Percentiles rank a stretch among this genome's conserved stretches.
Conservation (phyloP, 92 coral and sea anemone genomes). For the Anthopleura xanthogrammica region DNA sequence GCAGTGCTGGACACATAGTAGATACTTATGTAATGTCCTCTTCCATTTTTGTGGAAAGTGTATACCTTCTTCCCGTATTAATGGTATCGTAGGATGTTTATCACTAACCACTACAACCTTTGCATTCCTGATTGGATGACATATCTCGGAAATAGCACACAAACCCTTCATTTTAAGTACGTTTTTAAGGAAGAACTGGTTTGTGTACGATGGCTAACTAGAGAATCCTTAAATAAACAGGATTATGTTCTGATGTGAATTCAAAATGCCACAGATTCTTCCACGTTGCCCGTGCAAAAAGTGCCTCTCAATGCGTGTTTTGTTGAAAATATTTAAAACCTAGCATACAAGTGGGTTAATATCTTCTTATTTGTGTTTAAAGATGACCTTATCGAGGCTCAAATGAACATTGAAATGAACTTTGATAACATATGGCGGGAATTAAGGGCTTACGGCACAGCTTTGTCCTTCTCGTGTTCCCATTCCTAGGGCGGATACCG, state of each 20-base stretch:
- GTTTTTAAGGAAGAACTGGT: conserved; percentile 5
- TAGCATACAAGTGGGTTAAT: neutral
- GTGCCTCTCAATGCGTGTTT: neutral
- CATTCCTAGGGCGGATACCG: neutral
- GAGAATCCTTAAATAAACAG: conserved; percentile 28
- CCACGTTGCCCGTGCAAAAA: conserved; percentile 10
- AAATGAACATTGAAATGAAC: neutral
- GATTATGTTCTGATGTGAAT: conserved; percentile 2
- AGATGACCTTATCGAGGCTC: neutral
- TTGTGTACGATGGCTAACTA: conserved; percentile 9
- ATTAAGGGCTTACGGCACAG: conserved; percentile 3
- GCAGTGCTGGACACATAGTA: no score
- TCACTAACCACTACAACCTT: neutral
- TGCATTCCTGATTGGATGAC: neutral
- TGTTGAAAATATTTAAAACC: neutral
- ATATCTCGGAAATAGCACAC: conserved; percentile 19
- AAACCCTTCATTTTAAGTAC: conserved; percentile 10
- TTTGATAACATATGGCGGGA: conserved; percentile 10
- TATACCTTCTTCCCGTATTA: neutral
- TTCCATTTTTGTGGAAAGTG: neutral
- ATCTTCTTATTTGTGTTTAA: neutral
- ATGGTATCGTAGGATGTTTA: neutral
- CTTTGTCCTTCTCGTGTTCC: neutral
- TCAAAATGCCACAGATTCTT: conserved; percentile 22
- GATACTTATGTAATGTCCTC: neutral